Percentiles rank a stretch among this genome's conserved stretches.
Evolutionary conservation across 2,113 vertebrate species (phyloP).

Genomic region (Hiodon tergisus): DNA sequence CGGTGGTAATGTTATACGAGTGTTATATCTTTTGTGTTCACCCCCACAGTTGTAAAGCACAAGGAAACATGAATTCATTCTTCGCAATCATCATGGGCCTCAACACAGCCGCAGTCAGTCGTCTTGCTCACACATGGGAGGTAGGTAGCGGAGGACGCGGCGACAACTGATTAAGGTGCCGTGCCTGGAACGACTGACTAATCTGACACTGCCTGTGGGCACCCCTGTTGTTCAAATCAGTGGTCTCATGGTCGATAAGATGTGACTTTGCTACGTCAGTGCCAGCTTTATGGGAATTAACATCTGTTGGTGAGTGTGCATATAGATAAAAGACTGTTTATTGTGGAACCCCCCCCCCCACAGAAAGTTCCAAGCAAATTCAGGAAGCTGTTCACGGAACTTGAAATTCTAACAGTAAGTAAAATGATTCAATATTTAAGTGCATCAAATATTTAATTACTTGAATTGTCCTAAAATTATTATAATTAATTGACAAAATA

Average conservation of each 20-base stretch:
- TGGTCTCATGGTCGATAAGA: not conserved
- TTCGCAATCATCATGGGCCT: constrained; percentile 98
- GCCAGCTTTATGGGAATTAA: no score
- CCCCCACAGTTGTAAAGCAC: constrained; percentile 84
- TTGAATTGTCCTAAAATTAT: no score
- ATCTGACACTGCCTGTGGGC: not conserved
- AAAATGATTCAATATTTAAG: not conserved
- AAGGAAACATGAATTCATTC: constrained; percentile 93
- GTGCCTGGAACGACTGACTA: no score
- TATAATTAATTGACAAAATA: no score
- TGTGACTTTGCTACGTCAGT: no score
- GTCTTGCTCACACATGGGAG: constrained; percentile 94
- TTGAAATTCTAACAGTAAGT: constrained; percentile 91
- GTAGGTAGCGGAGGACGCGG: constrained; percentile 52
- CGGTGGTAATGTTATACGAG: no score
- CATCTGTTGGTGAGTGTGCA: not conserved
- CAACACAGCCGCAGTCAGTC: constrained; percentile 88
- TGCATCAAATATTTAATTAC: not conserved
- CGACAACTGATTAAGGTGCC: no score
- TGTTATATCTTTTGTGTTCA: not conserved
- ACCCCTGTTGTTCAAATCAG: not conserved
- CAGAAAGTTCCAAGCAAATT: constrained; percentile 98
- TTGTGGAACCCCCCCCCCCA: constrained; percentile 9
- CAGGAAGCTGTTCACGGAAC: constrained; percentile 92
- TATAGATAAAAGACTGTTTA: constrained; percentile 1